Evolutionary conservation across 2,888 invertebrate genomes (phyloP), one percentile per base, ranked within the genome.

Genomic region (Apocheima hispidaria): DNA sequence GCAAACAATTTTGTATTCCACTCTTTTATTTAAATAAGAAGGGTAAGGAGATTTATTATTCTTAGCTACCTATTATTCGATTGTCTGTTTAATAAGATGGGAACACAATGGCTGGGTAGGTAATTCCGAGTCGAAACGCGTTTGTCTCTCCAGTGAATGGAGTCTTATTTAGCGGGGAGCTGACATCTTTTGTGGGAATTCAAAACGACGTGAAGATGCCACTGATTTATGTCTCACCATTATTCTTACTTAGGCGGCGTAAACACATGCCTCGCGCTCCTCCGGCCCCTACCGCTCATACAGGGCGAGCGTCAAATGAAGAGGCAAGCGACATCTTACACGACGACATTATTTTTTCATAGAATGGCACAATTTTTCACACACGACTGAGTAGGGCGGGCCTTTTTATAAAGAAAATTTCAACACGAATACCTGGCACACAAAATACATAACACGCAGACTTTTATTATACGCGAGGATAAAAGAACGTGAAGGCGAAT

Each of bases 221-320:
- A 75, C 86, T 86, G 88, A 89, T 88, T 87, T 88, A 89, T 87
- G 82, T 79, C 65, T 69, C 66, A 66, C 78, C 84, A 88, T 89
- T 87, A 87, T 82, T 89, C 89, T 88, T 86, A 83, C 87, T 88
- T 87, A 88, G 70, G 78, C 77, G 86, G 86, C 83, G 83, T 83
- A 84, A 87, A 88, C 88, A 88, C 86, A 87, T 87, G 87, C 87
- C 81, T 77, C 78, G 82, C 81, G 78, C 77, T 74, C 46, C 54
- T 30, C 46, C 56, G 26, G 46, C 44, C 38, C 10, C 28, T 9
- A 18, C 12, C 9, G 18, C 40, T 58, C 66, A 69, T 64, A 73
- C 68, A 71, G 63, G 69, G 72, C 69, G 68, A 68, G 71, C 62
- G 66, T 64, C 65, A 68, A 70, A 70, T 68, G 68, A 68, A 70